phyloP scores from a whole-genome alignment of 2,888 invertebrate genomes.

The Ormyrus pomaceus region DNA sequence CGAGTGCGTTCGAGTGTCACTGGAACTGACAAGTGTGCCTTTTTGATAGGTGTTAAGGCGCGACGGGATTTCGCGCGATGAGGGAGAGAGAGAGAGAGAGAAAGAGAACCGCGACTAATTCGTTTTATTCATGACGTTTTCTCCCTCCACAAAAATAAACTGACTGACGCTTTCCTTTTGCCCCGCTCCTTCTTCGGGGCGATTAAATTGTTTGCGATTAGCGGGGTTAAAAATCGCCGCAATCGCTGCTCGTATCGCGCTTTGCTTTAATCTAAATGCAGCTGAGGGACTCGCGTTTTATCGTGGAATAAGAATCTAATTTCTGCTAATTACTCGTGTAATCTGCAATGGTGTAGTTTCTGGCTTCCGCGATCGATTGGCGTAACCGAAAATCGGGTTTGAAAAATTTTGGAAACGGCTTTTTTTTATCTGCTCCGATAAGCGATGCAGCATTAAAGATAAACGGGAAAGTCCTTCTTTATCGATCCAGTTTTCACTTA shows the following conservation, averaged over 20 bases:
- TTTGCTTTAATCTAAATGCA: constrained; percentile 12
- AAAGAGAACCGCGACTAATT: constrained; percentile 43
- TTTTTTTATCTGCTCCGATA: too few species aligned
- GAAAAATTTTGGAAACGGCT: neutral
- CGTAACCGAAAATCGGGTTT: neutral
- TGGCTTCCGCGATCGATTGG: too few species aligned
- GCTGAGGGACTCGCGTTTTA: too few species aligned
- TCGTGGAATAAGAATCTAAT: too few species aligned
- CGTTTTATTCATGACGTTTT: constrained; percentile 45
- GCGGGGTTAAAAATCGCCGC: constrained; percentile 12
- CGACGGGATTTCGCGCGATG: constrained; percentile 36
- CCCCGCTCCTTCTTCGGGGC: neutral
- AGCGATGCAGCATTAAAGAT: too few species aligned
- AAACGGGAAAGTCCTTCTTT: neutral
- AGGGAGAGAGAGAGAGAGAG: neutral
- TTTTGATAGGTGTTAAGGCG: constrained; percentile 46
- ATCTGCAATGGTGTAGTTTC: too few species aligned
- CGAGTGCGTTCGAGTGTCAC: constrained; percentile 36
- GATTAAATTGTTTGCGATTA: constrained; percentile 43
- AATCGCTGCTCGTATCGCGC: constrained; percentile 21
- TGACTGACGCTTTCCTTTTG: constrained; percentile 3
- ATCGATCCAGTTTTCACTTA: constrained; percentile 10
- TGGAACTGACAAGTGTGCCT: constrained; percentile 46
- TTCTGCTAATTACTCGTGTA: too few species aligned
- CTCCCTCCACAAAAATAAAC: neutral